Conservation (phyloP, 2,113 vertebrate species). For the Aegypius monachus region DNA sequence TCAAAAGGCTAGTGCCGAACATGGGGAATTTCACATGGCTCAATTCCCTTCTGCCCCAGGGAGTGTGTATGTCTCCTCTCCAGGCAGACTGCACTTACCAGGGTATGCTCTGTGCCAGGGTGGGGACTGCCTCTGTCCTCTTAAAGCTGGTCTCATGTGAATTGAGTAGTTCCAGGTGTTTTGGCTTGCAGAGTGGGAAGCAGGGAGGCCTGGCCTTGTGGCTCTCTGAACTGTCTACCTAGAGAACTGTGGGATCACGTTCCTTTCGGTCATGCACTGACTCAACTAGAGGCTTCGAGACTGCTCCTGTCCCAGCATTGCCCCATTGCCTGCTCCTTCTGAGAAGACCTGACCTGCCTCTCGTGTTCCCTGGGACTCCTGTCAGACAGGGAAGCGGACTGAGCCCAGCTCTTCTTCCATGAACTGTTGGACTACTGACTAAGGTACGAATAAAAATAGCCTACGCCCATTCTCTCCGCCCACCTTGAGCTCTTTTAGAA, state of each 20-base stretch:
- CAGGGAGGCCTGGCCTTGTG: neutral
- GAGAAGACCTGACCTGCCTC: neutral
- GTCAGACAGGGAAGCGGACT: neutral
- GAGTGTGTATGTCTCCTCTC: neutral
- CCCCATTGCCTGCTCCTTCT: neutral
- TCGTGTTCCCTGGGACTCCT: neutral
- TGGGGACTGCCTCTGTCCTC: neutral
- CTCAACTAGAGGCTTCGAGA: neutral
- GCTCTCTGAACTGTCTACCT: neutral
- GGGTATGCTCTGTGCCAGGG: neutral
- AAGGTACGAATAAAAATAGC: conserved; percentile 49
- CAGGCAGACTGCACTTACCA: neutral
- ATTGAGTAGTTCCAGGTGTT: neutral
- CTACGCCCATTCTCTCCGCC: conserved; percentile 18
- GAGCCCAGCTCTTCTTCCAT: neutral
- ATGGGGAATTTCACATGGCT: conserved; percentile 32
- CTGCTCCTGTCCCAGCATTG: neutral
- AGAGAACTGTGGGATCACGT: neutral
- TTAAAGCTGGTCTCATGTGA: neutral
- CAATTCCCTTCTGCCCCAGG: neutral
- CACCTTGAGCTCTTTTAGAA: conserved; percentile 38
- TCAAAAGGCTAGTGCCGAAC: neutral
- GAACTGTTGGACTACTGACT: neutral
- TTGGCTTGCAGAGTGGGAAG: neutral
- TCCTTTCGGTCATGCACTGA: neutral